Percentiles rank a stretch among this genome's conserved stretches.
These are phyloP conservation scores for Bolinopsis microptera DNA, from an alignment of 37 sponge, comb jelly and placozoan genomes.

Conservation along the genomic window DNA sequence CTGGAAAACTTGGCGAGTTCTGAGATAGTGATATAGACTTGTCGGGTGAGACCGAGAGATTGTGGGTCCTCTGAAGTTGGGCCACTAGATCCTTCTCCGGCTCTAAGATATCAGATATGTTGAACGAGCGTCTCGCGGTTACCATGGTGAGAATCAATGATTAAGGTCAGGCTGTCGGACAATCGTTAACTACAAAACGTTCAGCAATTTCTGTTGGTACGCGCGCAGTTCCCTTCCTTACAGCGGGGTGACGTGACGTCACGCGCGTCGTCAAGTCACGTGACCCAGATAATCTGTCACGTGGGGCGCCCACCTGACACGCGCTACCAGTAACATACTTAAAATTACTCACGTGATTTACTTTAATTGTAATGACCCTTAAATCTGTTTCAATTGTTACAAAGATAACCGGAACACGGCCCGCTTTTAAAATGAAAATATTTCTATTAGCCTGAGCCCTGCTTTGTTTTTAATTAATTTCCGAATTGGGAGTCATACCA, in stretches of 20 bases:
- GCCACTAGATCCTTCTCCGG: constrained; percentile 21
- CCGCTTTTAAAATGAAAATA: constrained; percentile 35
- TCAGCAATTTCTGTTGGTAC: background rate
- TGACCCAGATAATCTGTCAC: constrained; percentile 11
- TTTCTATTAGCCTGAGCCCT: constrained; percentile 49
- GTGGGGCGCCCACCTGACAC: background rate
- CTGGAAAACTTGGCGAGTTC: background rate
- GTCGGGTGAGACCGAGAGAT: background rate
- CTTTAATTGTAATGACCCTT: constrained; percentile 64
- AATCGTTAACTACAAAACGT: background rate
- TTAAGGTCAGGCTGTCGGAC: background rate
- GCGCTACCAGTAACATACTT: background rate
- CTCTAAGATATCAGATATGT: constrained; percentile 40
- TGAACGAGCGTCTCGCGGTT: constrained; percentile 48
- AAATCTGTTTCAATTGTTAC: constrained; percentile 39
- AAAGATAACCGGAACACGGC: constrained; percentile 43
- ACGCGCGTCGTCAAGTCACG: background rate
- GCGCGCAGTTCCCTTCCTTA: background rate
- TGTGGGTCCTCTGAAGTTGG: background rate
- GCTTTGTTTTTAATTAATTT: constrained; percentile 43
- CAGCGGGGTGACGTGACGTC: background rate
- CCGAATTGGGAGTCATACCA: background rate
- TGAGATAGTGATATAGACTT: background rate
- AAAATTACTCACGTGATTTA: background rate
- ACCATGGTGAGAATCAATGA: constrained; percentile 31